Conservation (phyloP, 2,113 vertebrate species). For the Upupa epops region DNA sequence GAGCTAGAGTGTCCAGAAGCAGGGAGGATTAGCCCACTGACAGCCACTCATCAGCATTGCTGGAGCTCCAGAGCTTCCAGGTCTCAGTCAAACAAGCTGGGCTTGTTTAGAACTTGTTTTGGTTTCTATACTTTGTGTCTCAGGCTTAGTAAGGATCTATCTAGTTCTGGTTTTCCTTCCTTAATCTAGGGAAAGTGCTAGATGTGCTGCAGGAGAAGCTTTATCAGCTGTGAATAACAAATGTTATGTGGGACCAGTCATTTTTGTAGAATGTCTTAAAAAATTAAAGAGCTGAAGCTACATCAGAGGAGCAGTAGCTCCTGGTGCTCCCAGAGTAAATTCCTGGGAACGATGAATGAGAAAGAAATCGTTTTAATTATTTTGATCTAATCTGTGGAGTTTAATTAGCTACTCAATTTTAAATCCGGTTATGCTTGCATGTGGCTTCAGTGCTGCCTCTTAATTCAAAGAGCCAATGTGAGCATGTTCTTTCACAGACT, state of each 20-base stretch:
- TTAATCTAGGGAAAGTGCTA: not conserved
- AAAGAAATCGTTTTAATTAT: not conserved
- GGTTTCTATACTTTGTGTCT: not conserved
- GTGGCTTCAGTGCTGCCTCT: not conserved
- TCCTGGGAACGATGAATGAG: not conserved
- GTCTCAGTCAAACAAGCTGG: not conserved
- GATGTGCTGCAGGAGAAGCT: not conserved
- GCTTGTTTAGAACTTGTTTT: not conserved
- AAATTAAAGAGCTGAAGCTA: not conserved
- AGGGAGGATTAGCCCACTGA: not conserved
- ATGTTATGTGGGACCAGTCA: not conserved
- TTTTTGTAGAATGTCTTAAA: not conserved
- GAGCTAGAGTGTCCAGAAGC: not conserved
- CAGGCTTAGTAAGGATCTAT: not conserved
- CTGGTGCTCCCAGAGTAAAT: not conserved
- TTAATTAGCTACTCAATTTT: conserved; percentile 1
- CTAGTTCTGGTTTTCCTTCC: not conserved
- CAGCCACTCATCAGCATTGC: not conserved
- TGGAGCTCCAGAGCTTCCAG: not conserved
- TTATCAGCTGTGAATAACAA: not conserved
- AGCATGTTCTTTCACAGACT: not conserved
- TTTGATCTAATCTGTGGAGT: not conserved
- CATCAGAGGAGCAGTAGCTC: not conserved
- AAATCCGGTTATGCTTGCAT: not conserved
- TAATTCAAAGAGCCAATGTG: not conserved